Evolutionary conservation across 2,113 vertebrate genomes (phyloP), one percentile per base, ranked within the genome.

Genomic region (Rhizomys pruinosus): DNA sequence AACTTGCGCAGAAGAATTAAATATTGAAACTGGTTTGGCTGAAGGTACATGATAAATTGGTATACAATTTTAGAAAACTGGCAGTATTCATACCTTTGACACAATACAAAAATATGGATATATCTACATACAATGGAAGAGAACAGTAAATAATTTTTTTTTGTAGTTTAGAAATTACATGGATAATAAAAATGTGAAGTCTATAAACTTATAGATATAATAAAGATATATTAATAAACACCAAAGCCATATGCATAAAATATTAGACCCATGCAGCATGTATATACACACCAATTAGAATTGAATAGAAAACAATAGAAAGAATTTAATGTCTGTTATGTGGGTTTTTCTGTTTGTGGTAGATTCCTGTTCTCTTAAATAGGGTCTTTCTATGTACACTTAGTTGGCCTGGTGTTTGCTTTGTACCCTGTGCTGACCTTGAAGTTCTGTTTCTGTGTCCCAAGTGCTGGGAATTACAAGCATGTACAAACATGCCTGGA

Each of bases 11-110:
- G 86, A 87, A 86, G 3, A 89, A 57, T 77, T 57, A 94, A 91
- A 42, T 23, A 44, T 93, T 93, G 44, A 87, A 69, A 91, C 93
- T 74, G 5, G n/a, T 15, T 63, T 73, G 52, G n/a, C 42, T 91
- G 44, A 91, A 68, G 22, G 16, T 82, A 22, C 9, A 34, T 47
- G 84, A 27, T 69, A 91, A 91, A 71, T 91, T 82, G 59, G 23
- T 77, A 32, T 39, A 57, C 12, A 7, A 17, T 42, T 79, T 47
- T 78, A 5, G 27, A 86, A 84, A 93, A 59, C 5, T 66, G n/a
- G 84, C 12, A 82, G 29, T 69, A 34, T 63, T 73, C 23, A 82
- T 89, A 72, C 17, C 66, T 42, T 69, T 61, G 76, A 77, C 9
- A 59, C 15, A 92, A 76, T 55, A 78, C 81, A 69, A 92, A 79